Evolutionary conservation across 2,113 vertebrate species (phyloP).

Genomic region (Mohoua ochrocephala): DNA sequence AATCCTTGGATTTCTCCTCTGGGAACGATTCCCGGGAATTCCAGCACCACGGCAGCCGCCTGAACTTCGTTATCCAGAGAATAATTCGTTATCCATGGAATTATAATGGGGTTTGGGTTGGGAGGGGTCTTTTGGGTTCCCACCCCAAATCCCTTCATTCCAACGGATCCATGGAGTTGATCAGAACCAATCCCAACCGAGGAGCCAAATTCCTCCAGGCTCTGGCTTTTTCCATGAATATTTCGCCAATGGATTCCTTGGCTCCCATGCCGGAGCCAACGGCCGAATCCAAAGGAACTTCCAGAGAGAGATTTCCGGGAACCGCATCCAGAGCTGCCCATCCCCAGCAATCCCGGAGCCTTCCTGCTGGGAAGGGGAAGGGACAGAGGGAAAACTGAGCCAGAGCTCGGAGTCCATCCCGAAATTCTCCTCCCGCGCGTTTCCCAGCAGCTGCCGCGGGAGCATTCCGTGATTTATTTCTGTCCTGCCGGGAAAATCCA

Average conservation of each 20-base stretch:
- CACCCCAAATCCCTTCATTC: neutral
- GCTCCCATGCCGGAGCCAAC: neutral
- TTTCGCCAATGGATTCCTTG: constrained; percentile 36
- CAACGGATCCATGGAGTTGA: neutral
- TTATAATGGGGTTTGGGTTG: neutral
- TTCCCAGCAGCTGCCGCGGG: neutral
- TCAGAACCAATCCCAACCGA: neutral
- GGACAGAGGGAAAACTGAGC: neutral
- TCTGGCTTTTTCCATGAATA: neutral
- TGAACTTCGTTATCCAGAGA: neutral
- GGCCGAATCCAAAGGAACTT: neutral
- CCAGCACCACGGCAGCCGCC: neutral
- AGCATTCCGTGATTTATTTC: neutral
- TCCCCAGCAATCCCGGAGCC: neutral
- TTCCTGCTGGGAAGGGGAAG: neutral
- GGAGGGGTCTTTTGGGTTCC: neutral
- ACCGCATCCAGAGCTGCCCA: neutral
- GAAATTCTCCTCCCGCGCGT: neutral
- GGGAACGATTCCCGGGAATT: neutral
- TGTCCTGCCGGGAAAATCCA: neutral
- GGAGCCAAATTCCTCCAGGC: neutral
- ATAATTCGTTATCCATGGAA: neutral
- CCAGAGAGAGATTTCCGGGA: neutral
- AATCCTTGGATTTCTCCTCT: neutral
- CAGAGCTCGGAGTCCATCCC: neutral